Conservation (phyloP, 92 coral and sea anemone species). For the Phymanthus crucifer region DNA sequence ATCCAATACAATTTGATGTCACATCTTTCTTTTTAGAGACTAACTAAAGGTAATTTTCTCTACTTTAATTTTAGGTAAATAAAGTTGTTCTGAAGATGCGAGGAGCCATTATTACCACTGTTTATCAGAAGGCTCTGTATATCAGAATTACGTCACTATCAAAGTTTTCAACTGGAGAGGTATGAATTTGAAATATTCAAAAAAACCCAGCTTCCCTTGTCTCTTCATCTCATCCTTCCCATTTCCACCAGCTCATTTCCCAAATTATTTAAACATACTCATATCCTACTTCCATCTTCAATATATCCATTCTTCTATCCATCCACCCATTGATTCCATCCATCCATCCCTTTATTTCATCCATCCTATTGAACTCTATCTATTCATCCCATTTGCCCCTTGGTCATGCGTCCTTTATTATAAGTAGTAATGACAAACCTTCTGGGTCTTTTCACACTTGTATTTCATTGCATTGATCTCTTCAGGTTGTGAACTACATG, state of each 20-base stretch:
- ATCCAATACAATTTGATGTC: too few relatives aligned
- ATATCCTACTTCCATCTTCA: not conserved
- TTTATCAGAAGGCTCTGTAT: constrained; percentile 81
- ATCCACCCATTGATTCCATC: not conserved
- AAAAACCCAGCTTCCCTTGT: not conserved
- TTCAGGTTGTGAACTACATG: constrained; percentile 95
- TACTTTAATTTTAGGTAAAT: constrained; percentile 60
- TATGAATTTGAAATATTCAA: constrained; percentile 21
- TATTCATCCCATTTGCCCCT: not conserved
- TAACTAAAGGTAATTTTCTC: not conserved
- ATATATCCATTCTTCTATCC: not conserved
- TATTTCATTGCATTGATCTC: not conserved
- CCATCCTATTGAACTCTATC: not conserved
- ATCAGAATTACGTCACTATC: constrained; percentile 75
- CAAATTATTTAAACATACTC: not conserved
- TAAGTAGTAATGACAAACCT: not conserved
- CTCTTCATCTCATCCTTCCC: not conserved
- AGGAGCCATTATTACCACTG: constrained; percentile 90
- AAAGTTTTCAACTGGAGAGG: constrained; percentile 93
- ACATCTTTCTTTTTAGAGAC: not conserved
- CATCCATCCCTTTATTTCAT: not conserved
- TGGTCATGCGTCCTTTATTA: not conserved
- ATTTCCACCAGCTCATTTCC: not conserved
- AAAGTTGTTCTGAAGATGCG: constrained; percentile 91
- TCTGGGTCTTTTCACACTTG: not conserved